These are phyloP conservation scores for Xiphias gladius DNA, from an alignment of 2,113 vertebrate genomes.

Conservation along the genomic window DNA sequence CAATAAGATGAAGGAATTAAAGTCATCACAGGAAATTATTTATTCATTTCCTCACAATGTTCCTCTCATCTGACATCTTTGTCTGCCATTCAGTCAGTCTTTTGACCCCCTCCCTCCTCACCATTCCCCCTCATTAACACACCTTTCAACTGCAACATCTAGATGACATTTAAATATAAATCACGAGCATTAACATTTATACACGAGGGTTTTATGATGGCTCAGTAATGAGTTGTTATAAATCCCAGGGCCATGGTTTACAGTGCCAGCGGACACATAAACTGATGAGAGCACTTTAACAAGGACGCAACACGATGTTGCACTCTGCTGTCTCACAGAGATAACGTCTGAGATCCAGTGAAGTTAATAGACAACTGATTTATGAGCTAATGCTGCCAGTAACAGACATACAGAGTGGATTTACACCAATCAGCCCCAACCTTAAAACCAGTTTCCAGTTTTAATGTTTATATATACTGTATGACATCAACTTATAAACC, in stretches of 20 bases:
- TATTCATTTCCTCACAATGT: slow-evolving; percentile 32
- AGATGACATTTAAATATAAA: slow-evolving; percentile 78
- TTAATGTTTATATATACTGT: background rate
- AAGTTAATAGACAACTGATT: slow-evolving; percentile 20
- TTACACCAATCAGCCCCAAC: background rate
- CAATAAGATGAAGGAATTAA: slow-evolving; percentile 44
- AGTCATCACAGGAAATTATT: slow-evolving; percentile 42
- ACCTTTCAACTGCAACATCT: slow-evolving; percentile 64
- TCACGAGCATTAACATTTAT: slow-evolving; percentile 75
- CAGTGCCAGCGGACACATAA: slow-evolving; percentile 65
- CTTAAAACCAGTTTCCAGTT: no score
- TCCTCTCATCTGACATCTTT: slow-evolving; percentile 40
- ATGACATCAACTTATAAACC: background rate
- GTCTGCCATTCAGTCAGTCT: slow-evolving; percentile 33
- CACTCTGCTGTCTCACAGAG: slow-evolving; percentile 43
- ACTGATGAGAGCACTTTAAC: slow-evolving; percentile 66
- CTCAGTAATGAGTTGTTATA: slow-evolving; percentile 72
- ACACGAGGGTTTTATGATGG: slow-evolving; percentile 74
- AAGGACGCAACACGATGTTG: slow-evolving; percentile 47
- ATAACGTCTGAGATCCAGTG: slow-evolving; percentile 24
- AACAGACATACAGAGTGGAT: slow-evolving; percentile 12
- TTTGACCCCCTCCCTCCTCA: background rate
- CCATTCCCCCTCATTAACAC: slow-evolving; percentile 57
- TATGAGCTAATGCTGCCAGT: slow-evolving; percentile 30
- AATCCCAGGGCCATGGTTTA: slow-evolving; percentile 70